A percentile compares a stretch with the other conserved stretches of the same genome.
Conservation (phyloP, 2,797 vertebrate genomes). For the Amazonetta brasiliensis region DNA sequence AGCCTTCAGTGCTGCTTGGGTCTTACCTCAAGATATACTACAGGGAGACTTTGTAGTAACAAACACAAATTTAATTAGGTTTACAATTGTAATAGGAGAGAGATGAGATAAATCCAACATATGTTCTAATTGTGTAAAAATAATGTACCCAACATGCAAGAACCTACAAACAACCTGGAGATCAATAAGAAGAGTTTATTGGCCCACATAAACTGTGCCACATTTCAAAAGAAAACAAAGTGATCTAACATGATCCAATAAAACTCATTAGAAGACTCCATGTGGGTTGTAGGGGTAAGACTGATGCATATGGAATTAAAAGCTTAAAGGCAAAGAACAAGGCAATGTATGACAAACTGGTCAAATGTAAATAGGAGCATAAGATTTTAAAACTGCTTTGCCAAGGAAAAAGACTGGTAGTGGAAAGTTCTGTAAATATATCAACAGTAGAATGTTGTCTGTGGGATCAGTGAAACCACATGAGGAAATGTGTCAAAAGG, state of each 20-base stretch:
- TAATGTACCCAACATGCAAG: neutral
- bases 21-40: neutral
- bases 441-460: neutral
- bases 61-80: neutral
- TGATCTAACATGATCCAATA: neutral
- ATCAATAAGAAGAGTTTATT: neutral
- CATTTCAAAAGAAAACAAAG: neutral
- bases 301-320: neutral
- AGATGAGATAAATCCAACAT: neutral
- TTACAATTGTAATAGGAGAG: neutral
- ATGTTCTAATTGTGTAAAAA: neutral
- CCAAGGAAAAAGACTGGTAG: neutral
- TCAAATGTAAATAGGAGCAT: neutral
- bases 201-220: too few species aligned
- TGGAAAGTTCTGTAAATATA: neutral
- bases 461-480: neutral
- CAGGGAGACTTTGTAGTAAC: neutral
- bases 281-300: neutral
- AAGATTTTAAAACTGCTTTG: neutral
- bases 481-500: neutral
- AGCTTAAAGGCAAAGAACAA: neutral
- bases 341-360: neutral
- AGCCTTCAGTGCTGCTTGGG: neutral
- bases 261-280: neutral
- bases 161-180: neutral